A percentile compares a stretch with the other conserved stretches of the same genome.
Evolutionary conservation across 2,888 invertebrate species (phyloP).

Genomic region (Scrobipalpa atriplicella): DNA sequence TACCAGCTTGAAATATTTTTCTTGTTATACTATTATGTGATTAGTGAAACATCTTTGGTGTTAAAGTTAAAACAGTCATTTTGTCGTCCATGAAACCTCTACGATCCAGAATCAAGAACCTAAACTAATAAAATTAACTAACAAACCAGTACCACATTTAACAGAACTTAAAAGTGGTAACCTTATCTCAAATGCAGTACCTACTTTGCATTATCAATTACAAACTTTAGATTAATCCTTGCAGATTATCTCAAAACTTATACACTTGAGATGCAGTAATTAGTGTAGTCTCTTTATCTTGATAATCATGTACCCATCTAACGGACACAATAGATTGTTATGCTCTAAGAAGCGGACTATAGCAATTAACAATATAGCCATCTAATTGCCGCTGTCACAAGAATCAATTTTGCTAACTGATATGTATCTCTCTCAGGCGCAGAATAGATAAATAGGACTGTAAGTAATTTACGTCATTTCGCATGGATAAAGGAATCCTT

Average conservation of each 20-base stretch:
- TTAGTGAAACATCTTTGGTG: too few species aligned
- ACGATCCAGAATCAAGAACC: too few species aligned
- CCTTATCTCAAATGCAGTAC: too few species aligned
- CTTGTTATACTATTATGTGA: too few species aligned
- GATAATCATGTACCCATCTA: conserved; percentile 6
- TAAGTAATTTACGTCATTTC: neutral
- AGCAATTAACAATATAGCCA: conserved; percentile 12
- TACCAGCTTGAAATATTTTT: too few species aligned
- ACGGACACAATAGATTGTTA: conserved; percentile 7
- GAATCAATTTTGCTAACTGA: conserved; percentile 15
- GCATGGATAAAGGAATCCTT: too few species aligned
- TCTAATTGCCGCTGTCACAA: conserved; percentile 14
- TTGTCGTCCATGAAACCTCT: too few species aligned
- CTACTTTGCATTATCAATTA: too few species aligned
- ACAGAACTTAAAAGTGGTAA: too few species aligned
- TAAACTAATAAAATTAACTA: too few species aligned
- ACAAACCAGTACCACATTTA: too few species aligned
- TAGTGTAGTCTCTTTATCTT: neutral
- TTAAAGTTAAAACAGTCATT: too few species aligned
- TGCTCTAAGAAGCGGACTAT: neutral
- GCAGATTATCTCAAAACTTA: neutral
- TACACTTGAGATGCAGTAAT: neutral
- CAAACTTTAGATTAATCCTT: neutral
- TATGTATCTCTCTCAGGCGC: neutral
- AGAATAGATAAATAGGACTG: neutral